Evolutionary conservation across 1,140 invertebrate species (phyloP), one percentile per base, ranked within the genome.

Genomic region (Hyles vespertilio): DNA sequence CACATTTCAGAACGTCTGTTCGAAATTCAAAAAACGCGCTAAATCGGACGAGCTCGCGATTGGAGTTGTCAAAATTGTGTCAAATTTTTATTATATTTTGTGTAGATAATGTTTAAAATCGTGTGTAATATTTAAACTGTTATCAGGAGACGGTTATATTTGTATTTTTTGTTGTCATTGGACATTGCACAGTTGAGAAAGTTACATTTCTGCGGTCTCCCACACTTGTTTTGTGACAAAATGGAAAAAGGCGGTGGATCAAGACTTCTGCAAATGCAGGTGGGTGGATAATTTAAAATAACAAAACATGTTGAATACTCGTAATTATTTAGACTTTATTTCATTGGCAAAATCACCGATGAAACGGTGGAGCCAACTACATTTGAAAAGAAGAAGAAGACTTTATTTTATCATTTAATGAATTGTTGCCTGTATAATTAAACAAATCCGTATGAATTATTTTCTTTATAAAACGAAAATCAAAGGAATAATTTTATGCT

Each of bases 231-330:
- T 61, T 57, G 32, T 56, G 61, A 57, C 52, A 77, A 67, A 53
- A 87, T 88, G 84, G 81, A 87, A 70, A 87, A 81, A 58, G 72
- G 52, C 47, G 77, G 80, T 44, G 82, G 80, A 36, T 91, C 91
- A 59, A 89, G 82, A 79, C 86, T 92, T 65, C 81, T 87, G 50
- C 89, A 91, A 65, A 91, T 92, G 90, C 91, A 91, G 87, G 91
- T 92, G 75, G 88, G 32, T 7, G 43, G 36, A 8, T 40, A 5
- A 40, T 22, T 22, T 22, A 22, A 22, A 22, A 22, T 22, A 22
- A 22, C 22, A 22, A 22, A 22, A 22, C 22, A 22, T 22, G 22
- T 22, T 22, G 22, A 22, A 22, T 22, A 22, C 22, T 22, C 22
- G 22, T 22, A 22, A 22, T 22, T 22, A 22, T 22, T 22, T 22